Percentiles rank a stretch among this genome's conserved stretches.
Conservation (phyloP, 35 echinoderm and acorn worm genomes). For the Diadema setosum region DNA sequence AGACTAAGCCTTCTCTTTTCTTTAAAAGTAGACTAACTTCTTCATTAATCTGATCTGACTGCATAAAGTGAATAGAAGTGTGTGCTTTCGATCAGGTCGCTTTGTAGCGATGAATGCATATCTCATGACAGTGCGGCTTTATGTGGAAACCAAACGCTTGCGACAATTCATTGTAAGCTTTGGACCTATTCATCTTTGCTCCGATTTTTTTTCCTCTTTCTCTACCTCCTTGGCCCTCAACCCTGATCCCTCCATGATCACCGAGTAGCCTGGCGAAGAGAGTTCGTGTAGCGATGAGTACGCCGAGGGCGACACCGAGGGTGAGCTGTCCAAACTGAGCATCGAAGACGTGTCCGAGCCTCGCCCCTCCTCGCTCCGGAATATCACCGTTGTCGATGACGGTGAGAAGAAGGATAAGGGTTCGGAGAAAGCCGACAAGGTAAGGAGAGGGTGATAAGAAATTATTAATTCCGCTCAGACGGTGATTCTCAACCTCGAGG, state of each 20-base stretch:
- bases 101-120: too few species aligned
- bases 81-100: too few species aligned
- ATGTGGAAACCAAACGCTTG: too few species aligned
- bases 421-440: not conserved
- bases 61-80: too few species aligned
- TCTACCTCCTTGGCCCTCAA: not conserved
- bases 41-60: too few species aligned
- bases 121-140: too few species aligned
- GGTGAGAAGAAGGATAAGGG: not conserved
- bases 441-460: not conserved
- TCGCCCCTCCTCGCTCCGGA: not conserved
- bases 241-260: not conserved
- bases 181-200: too few species aligned
- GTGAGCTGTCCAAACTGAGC: not conserved
- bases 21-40: too few species aligned
- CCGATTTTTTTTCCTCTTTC: not conserved
- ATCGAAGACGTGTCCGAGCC: not conserved
- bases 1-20: too few species aligned
- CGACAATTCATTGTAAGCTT: too few species aligned
- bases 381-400: not conserved
- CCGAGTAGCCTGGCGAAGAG: not conserved
- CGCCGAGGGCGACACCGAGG: not conserved
- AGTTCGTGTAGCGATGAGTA: conserved; percentile 14
- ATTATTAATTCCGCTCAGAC: too few species aligned
- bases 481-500: too few species aligned